A percentile compares a stretch with the other conserved stretches of the same genome.
Evolutionary conservation across 2,888 invertebrate genomes (phyloP).

Genomic region (Hololepta plana): DNA sequence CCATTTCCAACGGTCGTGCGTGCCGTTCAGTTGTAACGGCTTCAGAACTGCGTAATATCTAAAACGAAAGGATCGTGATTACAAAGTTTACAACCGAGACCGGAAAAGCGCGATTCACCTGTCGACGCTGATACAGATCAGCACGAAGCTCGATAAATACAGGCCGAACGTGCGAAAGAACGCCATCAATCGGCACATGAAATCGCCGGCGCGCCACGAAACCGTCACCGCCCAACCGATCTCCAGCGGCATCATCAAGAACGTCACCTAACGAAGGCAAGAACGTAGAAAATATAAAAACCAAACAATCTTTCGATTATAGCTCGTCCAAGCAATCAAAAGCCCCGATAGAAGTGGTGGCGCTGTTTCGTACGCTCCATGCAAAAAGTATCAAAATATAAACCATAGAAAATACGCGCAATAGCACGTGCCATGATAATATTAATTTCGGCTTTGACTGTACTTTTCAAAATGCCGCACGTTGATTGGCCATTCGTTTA

Average conservation of each 20-base stretch:
- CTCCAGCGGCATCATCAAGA: constrained; percentile 81
- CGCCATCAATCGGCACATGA: constrained; percentile 70
- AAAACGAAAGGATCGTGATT: constrained; percentile 16
- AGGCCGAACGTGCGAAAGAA: constrained; percentile 77
- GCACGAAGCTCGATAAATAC: constrained; percentile 70
- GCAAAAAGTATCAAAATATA: too few relatives aligned
- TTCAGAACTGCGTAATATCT: constrained; percentile 76
- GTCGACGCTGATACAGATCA: constrained; percentile 79
- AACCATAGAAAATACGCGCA: too few relatives aligned
- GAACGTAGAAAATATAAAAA: constrained; percentile 3
- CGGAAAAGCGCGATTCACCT: constrained; percentile 37
- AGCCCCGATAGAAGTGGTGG: not conserved
- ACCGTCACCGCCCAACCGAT: constrained; percentile 80
- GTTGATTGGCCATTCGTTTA: too few relatives aligned
- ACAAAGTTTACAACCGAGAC: not conserved
- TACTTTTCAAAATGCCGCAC: too few relatives aligned
- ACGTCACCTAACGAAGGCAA: constrained; percentile 60
- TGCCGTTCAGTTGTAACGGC: constrained; percentile 54
- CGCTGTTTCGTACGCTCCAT: too few relatives aligned
- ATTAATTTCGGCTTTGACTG: too few relatives aligned
- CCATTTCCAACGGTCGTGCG: constrained; percentile 54
- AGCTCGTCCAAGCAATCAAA: too few relatives aligned
- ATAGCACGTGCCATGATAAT: too few relatives aligned
- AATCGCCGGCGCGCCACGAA: constrained; percentile 70
- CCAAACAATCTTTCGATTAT: not conserved